Evolutionary conservation across 1,140 invertebrate genomes (phyloP).

Genomic region (Tetramorium parvispinum): DNA sequence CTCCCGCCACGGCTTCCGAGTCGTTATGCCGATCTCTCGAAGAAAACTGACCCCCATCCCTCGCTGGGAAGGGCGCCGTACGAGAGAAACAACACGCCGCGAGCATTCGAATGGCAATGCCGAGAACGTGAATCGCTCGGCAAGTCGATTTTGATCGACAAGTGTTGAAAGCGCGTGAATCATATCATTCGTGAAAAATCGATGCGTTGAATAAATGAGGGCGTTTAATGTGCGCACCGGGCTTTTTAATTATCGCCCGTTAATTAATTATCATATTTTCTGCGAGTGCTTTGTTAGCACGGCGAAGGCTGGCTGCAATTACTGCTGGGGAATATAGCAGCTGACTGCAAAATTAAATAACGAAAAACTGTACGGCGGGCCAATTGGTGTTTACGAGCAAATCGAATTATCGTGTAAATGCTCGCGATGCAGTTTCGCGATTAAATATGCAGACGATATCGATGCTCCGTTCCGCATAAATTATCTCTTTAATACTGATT

Average conservation of each 20-base stretch:
- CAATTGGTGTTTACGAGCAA: slow-evolving; percentile 32
- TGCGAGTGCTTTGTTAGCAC: slow-evolving; percentile 52
- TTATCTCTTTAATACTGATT: slow-evolving; percentile 44
- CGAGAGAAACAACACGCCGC: slow-evolving; percentile 57
- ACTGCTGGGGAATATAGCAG: slow-evolving; percentile 16
- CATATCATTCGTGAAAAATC: slow-evolving; percentile 56
- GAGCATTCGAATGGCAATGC: slow-evolving; percentile 51
- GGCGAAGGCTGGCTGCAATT: slow-evolving; percentile 33
- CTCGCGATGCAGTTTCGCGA: slow-evolving; percentile 16
- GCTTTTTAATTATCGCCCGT: slow-evolving; percentile 58
- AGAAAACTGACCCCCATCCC: slow-evolving; percentile 65
- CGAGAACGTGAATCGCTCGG: slow-evolving; percentile 24
- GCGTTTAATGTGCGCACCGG: slow-evolving; percentile 51
- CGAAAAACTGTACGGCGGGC: slow-evolving; percentile 24
- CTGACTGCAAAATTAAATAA: slow-evolving; percentile 53
- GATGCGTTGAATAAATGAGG: slow-evolving; percentile 50
- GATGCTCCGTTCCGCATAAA: slow-evolving; percentile 10
- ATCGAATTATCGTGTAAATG: slow-evolving; percentile 52
- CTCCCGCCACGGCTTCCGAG: slow-evolving; percentile 46
- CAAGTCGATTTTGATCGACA: slow-evolving; percentile 59
- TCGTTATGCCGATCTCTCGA: slow-evolving; percentile 75
- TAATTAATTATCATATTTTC: slow-evolving; percentile 60
- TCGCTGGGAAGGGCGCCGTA: slow-evolving; percentile 15
- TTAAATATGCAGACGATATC: slow-evolving; percentile 51
- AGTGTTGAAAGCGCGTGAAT: slow-evolving; percentile 47